Base-by-base conservation (phyloP, 1,140 invertebrate species). In the Drosophila tristis region DNA sequence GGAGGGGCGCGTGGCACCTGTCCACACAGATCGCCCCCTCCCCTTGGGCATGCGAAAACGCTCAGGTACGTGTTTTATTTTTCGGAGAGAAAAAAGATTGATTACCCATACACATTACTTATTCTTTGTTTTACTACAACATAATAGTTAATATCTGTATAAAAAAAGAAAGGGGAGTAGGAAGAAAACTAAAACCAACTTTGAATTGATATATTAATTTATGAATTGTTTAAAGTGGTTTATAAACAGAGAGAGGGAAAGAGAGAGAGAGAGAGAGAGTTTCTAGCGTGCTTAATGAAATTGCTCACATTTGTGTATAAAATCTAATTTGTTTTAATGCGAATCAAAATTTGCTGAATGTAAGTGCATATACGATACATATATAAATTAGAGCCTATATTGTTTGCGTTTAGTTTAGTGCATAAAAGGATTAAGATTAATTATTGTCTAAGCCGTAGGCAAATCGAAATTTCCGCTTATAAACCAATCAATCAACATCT, bases 41-140 rank as follows among this genome's bases (percentile, higher is more conserved):
- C 16, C 13, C 5, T 31, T 11, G 73, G 48, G 53, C 67, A 63
- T 73, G 80, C 72, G 74, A 84, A 90, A 91, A 89, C 90, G 90
- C 90, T 91, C 90, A 91, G 90, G 90, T 91, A 91, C 85, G 90
- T 91, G 90, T 91, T 91, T 91, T 91, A 90, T 91, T 90, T 90
- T 91, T 91, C 90, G 92, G 93, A 94, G 93, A 94, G 93, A 94
- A 93, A 94, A 93, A 94, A 94, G 93, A 94, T 94, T 94, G 93
- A 94, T 92, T 93, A 93, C 74, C 79, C 78, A 84, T 90, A 89
- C 85, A 86, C 85, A 86, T 86, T 89, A 89, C 78, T 90, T 90
- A 87, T 87, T 79, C 79, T 87, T 87, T 87, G 84, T 89, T 77
- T 87, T 75, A 87, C 78, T 82, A 87, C 78, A 87, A 86, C 70